Evolutionary conservation across 2,888 invertebrate genomes (phyloP).

Genomic region (Halictus ligatus): DNA sequence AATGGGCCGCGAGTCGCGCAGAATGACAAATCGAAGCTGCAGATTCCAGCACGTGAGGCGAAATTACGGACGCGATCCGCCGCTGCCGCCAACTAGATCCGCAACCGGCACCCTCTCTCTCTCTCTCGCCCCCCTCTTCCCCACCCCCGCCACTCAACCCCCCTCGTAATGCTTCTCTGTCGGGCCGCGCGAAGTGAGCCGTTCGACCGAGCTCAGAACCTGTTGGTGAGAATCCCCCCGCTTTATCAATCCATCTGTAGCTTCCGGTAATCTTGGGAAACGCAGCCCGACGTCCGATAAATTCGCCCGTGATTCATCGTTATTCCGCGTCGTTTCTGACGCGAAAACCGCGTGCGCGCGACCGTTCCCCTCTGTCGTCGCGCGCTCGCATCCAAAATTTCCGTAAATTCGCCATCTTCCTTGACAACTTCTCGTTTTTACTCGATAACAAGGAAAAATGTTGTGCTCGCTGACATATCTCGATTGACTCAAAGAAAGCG

Average conservation of each 20-base stretch:
- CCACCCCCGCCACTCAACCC: too few relatives aligned
- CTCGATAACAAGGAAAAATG: too few relatives aligned
- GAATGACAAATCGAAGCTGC: slow-evolving; percentile 73
- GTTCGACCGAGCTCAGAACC: slow-evolving; percentile 53
- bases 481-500: too few relatives aligned
- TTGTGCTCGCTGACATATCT: too few relatives aligned
- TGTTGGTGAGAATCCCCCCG: slow-evolving; percentile 55
- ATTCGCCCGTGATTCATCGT: slow-evolving; percentile 47
- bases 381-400: not conserved
- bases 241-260: slow-evolving; percentile 59
- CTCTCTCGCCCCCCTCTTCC: too few relatives aligned
- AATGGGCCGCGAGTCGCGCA: slow-evolving; percentile 69
- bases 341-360: not conserved
- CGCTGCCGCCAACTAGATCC: slow-evolving; percentile 43
- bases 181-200: slow-evolving; percentile 48
- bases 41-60: slow-evolving; percentile 66
- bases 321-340: slow-evolving; percentile 13
- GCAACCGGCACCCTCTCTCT: not conserved
- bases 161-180: slow-evolving; percentile 59
- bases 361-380: not conserved
- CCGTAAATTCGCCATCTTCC: not conserved
- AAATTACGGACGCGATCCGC: slow-evolving; percentile 66
- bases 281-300: slow-evolving; percentile 35
- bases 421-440: too few relatives aligned
- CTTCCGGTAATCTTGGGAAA: slow-evolving; percentile 45